phyloP scores from a whole-genome alignment of 2,888 invertebrate species.

The Pammene fasciana region DNA sequence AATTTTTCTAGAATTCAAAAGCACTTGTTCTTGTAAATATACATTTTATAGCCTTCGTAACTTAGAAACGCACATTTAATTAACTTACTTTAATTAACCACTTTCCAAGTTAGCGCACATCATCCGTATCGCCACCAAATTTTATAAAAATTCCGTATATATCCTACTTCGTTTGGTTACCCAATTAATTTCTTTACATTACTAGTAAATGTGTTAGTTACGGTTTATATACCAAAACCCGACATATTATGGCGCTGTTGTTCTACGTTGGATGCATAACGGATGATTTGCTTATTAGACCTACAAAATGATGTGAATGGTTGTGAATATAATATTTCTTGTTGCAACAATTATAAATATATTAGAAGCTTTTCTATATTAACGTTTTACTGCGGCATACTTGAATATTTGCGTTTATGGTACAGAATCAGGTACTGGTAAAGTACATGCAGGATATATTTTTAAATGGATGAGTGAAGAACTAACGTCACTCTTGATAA shows the following conservation, averaged over 20 bases:
- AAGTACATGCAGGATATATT: neutral
- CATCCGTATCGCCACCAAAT: neutral
- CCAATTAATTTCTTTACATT: too few relatives aligned
- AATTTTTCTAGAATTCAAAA: too few relatives aligned
- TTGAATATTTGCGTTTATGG: neutral
- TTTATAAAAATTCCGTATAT: neutral
- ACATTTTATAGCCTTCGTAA: constrained; percentile 10
- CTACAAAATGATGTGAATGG: constrained; percentile 65
- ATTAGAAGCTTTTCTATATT: constrained; percentile 32
- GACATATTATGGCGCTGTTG: too few relatives aligned
- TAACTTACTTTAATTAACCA: neutral
- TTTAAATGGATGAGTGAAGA: neutral
- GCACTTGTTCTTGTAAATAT: constrained; percentile 7
- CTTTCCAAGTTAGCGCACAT: neutral
- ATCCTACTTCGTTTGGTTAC: too few relatives aligned
- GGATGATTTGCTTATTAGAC: constrained; percentile 48
- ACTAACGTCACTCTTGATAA: too few relatives aligned
- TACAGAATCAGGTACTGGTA: neutral
- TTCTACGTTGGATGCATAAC: constrained; percentile 26
- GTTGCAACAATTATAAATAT: constrained; percentile 59
- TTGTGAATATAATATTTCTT: constrained; percentile 71
- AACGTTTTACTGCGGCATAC: constrained; percentile 6
- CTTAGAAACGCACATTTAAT: constrained; percentile 21
- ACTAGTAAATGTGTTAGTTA: too few relatives aligned
- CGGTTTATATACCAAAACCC: too few relatives aligned